Evolutionary conservation across 2,888 invertebrate species (phyloP).

Genomic region (Synanthedon vespiformis): DNA sequence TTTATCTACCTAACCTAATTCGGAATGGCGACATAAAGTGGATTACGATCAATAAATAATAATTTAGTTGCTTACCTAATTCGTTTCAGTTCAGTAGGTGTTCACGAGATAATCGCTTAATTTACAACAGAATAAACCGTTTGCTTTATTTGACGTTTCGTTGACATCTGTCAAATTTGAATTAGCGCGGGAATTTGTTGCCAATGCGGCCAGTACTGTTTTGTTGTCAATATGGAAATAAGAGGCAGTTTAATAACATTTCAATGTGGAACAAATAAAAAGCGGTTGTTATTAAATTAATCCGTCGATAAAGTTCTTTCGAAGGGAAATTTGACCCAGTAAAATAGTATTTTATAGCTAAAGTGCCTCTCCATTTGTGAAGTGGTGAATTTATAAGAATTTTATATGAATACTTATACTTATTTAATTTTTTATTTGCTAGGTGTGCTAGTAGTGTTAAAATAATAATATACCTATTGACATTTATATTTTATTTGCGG

Average conservation of each 20-base stretch:
- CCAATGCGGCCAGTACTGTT: background rate
- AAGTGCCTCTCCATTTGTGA: background rate
- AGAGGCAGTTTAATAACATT: background rate
- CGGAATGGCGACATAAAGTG: background rate
- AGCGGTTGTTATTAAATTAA: too few species aligned
- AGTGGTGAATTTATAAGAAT: too few species aligned
- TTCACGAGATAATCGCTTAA: background rate
- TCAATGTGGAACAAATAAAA: background rate
- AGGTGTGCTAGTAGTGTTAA: too few species aligned
- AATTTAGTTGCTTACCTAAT: background rate
- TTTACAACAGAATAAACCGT: conserved; percentile 7
- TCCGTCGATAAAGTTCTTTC: too few species aligned
- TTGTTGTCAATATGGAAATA: background rate
- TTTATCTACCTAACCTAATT: background rate
- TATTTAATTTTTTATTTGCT: too few species aligned
- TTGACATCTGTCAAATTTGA: conserved; percentile 11
- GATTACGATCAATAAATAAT: background rate
- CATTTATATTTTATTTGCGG: too few species aligned
- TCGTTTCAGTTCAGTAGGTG: background rate
- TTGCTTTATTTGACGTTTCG: conserved; percentile 11
- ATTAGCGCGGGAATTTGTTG: conserved; percentile 13
- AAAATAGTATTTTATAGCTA: conserved; percentile 5
- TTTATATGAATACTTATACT: too few species aligned
- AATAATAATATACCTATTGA: too few species aligned
- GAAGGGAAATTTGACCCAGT: too few species aligned